Conservation (phyloP, 1,140 invertebrate species). For the Papilio glaucus region DNA sequence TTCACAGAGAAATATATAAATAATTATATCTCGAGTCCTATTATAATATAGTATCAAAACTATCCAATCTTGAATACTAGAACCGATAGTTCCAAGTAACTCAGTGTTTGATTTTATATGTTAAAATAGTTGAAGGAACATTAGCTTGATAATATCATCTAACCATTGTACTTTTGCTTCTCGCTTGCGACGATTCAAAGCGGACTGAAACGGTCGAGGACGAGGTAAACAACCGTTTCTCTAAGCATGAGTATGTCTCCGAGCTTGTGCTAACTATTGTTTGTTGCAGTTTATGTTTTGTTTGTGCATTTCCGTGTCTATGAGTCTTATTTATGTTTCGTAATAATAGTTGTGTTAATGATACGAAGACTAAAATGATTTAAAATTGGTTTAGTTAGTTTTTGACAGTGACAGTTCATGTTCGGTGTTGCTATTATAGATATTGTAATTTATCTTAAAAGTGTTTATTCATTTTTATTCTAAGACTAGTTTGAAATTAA, state of each 20-base stretch:
- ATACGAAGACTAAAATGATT: not conserved
- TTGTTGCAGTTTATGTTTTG: constrained; percentile 35
- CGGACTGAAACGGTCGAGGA: constrained; percentile 78
- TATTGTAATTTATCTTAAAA: not conserved
- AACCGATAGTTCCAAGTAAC: no score
- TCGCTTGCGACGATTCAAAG: constrained; percentile 82
- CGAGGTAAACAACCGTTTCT: constrained; percentile 68
- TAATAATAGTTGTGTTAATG: constrained; percentile 1
- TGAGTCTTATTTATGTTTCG: constrained; percentile 29
- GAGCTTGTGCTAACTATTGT: constrained; percentile 20
- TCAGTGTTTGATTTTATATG: no score
- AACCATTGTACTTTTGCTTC: constrained; percentile 71
- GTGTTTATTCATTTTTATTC: not conserved
- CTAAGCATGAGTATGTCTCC: constrained; percentile 45
- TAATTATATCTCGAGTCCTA: no score
- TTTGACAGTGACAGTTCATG: not conserved
- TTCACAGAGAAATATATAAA: no score
- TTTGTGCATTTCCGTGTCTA: constrained; percentile 30
- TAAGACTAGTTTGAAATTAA: no score
- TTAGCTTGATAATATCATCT: constrained; percentile 46
- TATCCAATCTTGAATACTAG: no score
- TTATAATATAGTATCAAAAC: no score
- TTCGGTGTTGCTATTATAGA: constrained; percentile 8
- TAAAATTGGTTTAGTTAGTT: not conserved
- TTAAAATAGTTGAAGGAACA: not conserved